phyloP scores from a whole-genome alignment of 2,797 vertebrate species.

The Sebastes minor region DNA sequence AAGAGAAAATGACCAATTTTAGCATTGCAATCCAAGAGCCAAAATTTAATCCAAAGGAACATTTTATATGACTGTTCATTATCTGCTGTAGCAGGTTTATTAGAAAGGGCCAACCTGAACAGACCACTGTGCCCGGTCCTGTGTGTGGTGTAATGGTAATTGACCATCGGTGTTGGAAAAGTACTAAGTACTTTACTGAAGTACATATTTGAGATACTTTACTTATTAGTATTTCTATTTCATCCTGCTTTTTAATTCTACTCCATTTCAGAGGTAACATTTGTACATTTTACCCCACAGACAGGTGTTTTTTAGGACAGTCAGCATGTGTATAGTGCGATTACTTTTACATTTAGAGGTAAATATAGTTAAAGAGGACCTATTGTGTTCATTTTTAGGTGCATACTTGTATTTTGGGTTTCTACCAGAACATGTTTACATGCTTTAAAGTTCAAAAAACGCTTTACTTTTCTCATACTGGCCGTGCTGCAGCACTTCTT shows the following conservation, averaged over 20 bases:
- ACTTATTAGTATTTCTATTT: neutral
- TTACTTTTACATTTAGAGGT: neutral
- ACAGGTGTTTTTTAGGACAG: neutral
- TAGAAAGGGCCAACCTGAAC: neutral
- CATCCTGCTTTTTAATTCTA: neutral
- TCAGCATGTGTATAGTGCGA: neutral
- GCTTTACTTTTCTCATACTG: no score
- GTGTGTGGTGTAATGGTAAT: no score
- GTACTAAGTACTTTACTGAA: neutral
- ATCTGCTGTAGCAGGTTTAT: neutral
- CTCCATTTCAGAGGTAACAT: neutral
- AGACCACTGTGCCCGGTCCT: neutral
- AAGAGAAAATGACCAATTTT: neutral
- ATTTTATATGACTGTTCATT: neutral
- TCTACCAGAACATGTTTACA: no score
- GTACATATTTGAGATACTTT: neutral
- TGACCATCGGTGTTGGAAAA: no score
- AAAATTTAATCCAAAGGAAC: neutral
- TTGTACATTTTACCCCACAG: neutral
- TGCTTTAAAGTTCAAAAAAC: no score
- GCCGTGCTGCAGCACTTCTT: no score
- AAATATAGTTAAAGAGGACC: no score
- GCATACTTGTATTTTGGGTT: no score
- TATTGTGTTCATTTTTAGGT: no score
- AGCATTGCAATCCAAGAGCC: neutral